Evolutionary conservation across 2,113 vertebrate species (phyloP), one percentile per base, ranked within the genome.

Genomic region (Crotalus helleri): DNA sequence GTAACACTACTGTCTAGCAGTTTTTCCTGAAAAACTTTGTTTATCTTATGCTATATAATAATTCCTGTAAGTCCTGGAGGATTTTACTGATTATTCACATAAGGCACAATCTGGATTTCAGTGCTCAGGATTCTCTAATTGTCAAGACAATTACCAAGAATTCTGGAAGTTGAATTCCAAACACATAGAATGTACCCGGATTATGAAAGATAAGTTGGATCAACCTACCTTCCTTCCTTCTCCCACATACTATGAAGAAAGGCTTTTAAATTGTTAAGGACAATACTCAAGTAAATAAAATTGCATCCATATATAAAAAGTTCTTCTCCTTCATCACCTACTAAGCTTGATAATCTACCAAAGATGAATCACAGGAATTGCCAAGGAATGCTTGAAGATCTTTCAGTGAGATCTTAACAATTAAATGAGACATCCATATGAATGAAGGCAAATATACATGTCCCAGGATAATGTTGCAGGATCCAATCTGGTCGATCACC

Each of bases 271-370:
- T 81, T 44, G 33, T 44, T 81, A 81, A 44, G 74, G 74, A 81
- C 33, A 44, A 81, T 81, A 44, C 44, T 81, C 15, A 81, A 81
- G 19, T 81, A 17, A 81, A 44, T 81, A 44, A 44, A 81, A 7
- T 39, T 81, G 7, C 13, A 93, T 94, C 19, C 59, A 89, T 54
- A 91, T 96, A 21, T 9, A 81, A 39, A 33, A 9, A 81, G 10
- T 23, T 44, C 7, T 81, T 44, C 74, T 81, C 17, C 49, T 69
- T n/a, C n/a, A 55, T 46, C 9, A 3, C 54, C 15, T 53, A 23
- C 11, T 10, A 59, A 87, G 5, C 39, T 89, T 46, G 51, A 44
- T 89, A n/a, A 57, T 69, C 44, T 90, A 54, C 19, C 51, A 88
- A 57, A 49, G 54, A 10, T 86, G 55, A 92, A 49, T 44, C 33